phyloP scores from a whole-genome alignment of 2,797 vertebrate species.

The Neosalanx taihuensis region DNA sequence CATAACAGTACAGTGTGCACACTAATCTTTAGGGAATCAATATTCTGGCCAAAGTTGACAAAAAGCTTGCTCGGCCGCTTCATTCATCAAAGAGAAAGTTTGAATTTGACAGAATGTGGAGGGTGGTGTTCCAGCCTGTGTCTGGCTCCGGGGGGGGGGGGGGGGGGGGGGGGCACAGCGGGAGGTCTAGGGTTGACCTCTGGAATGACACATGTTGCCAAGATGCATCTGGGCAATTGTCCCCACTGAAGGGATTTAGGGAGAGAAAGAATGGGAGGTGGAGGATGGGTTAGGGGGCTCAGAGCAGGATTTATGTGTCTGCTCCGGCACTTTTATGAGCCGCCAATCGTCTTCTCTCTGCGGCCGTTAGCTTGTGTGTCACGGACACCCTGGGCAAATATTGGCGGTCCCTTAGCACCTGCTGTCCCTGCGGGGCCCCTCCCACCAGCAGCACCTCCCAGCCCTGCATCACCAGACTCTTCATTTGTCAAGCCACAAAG shows the following conservation, averaged over 20 bases:
- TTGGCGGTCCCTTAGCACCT: slow-evolving; percentile 74
- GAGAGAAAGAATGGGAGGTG: slow-evolving; percentile 40
- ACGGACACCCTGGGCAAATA: slow-evolving; percentile 76
- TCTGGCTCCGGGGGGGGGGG: slow-evolving; percentile 25
- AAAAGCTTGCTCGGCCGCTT: slow-evolving; percentile 21
- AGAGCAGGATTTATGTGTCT: slow-evolving; percentile 73
- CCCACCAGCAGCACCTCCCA: slow-evolving; percentile 49
- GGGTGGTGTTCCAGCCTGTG: slow-evolving; percentile 43
- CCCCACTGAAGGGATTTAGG: slow-evolving; percentile 62
- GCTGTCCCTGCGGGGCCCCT: slow-evolving; percentile 65
- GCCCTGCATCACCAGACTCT: slow-evolving; percentile 60
- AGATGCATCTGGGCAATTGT: slow-evolving; percentile 75
- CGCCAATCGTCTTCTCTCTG: slow-evolving; percentile 64
- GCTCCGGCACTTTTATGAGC: slow-evolving; percentile 65
- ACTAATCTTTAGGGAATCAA: slow-evolving; percentile 10
- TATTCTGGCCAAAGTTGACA: slow-evolving; percentile 19
- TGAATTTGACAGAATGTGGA: slow-evolving; percentile 35
- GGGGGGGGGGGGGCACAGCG: not conserved
- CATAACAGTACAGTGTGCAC: slow-evolving; percentile 7
- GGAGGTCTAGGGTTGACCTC: slow-evolving; percentile 67
- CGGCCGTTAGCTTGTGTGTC: slow-evolving; percentile 62
- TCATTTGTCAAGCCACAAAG: slow-evolving; percentile 76
- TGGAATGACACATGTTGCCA: slow-evolving; percentile 69
- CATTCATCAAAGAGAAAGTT: slow-evolving; percentile 38
- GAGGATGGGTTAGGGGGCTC: slow-evolving; percentile 49